Conservation (phyloP, 2,888 invertebrate genomes). For the Lamellibrachia columna region DNA sequence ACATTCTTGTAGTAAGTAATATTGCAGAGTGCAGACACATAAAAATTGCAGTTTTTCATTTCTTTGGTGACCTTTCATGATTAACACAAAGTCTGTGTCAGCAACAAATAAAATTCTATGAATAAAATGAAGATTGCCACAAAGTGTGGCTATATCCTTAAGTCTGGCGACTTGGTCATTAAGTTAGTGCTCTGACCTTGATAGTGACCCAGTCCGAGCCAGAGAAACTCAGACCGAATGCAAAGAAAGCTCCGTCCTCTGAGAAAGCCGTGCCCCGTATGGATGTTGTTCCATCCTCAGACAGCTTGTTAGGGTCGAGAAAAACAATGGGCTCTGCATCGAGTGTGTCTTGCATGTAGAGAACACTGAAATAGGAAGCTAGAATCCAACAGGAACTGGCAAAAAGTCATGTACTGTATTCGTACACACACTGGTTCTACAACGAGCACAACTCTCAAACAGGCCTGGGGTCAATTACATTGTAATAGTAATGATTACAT, state of each 20-base stretch:
- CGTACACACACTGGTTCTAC: not conserved
- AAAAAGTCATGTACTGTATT: not conserved
- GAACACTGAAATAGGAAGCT: slow-evolving; percentile 74
- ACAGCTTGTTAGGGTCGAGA: slow-evolving; percentile 92
- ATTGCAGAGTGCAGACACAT: too few relatives aligned
- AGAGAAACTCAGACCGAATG: slow-evolving; percentile 89
- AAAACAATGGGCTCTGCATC: slow-evolving; percentile 79
- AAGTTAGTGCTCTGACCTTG: slow-evolving; percentile 57
- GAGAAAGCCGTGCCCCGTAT: slow-evolving; percentile 69
- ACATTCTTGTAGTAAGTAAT: too few relatives aligned
- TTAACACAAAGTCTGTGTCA: too few relatives aligned
- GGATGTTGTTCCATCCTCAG: slow-evolving; percentile 75
- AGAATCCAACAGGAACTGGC: not conserved
- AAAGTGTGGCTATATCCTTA: not conserved
- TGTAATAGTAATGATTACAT: too few relatives aligned
- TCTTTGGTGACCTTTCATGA: too few relatives aligned
- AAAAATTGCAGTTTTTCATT: too few relatives aligned
- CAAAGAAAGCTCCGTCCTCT: slow-evolving; percentile 87
- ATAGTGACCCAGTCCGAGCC: slow-evolving; percentile 98
- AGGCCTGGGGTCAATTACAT: too few relatives aligned
- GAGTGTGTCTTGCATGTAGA: slow-evolving; percentile 86
- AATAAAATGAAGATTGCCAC: too few relatives aligned
- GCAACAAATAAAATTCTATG: too few relatives aligned
- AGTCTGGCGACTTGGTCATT: not conserved
- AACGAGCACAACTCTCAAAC: not conserved